Conservation (phyloP, 2,797 vertebrate species). For the Arctocebus calabarensis region DNA sequence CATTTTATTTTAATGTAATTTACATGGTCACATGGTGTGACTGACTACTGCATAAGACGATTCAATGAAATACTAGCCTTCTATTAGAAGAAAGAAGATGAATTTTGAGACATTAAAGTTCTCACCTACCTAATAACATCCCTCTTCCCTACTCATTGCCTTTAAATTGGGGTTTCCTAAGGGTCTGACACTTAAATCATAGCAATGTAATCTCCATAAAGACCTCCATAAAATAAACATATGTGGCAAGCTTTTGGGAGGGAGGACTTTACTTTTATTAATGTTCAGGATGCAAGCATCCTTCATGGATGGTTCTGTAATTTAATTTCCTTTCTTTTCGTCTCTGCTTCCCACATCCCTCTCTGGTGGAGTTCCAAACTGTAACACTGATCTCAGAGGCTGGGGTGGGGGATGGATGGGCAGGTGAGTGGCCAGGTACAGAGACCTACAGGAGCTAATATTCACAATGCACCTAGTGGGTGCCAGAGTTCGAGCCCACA, state of each 20-base stretch:
- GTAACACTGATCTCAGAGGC: background rate
- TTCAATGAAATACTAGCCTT: background rate
- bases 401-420: background rate
- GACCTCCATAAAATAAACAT: background rate
- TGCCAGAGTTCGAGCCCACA: background rate
- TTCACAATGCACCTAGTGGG: fast-evolving
- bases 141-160: background rate
- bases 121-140: background rate
- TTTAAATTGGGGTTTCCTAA: background rate
- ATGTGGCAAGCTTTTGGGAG: background rate
- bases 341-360: background rate
- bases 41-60: background rate
- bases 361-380: background rate
- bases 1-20: background rate
- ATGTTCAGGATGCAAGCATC: background rate
- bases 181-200: background rate
- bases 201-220: background rate
- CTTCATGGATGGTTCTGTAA: background rate
- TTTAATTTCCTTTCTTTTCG: background rate
- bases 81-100: background rate
- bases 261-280: background rate
- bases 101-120: background rate
- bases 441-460: background rate
- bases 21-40: background rate
- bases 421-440: background rate